Evolutionary conservation across 1,140 invertebrate species (phyloP).

Genomic region (Neodiprion pinetum): DNA sequence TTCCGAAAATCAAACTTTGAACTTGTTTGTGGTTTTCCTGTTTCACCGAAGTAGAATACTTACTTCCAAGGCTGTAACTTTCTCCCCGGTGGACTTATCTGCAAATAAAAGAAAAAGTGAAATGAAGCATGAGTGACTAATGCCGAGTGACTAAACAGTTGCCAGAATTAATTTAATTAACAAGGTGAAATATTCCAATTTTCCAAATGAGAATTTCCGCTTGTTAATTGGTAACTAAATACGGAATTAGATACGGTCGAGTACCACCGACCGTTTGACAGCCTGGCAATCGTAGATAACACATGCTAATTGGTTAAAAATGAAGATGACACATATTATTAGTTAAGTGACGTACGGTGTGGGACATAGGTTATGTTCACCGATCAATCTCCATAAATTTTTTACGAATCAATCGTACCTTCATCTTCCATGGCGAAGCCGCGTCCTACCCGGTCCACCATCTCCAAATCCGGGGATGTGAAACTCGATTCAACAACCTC

Average conservation of each 20-base stretch:
- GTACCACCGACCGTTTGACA: too few species aligned
- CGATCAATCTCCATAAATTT: background rate
- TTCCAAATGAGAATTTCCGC: too few species aligned
- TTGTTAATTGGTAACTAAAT: too few species aligned
- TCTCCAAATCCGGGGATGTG: constrained; percentile 36
- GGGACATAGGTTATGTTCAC: background rate
- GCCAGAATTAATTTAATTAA: background rate
- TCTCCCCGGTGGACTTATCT: constrained; percentile 58
- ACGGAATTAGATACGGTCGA: too few species aligned
- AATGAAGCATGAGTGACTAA: background rate
- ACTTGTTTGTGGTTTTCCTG: too few species aligned
- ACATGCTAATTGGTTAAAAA: too few species aligned
- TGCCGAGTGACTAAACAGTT: constrained; percentile 5
- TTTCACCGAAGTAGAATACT: constrained; percentile 35
- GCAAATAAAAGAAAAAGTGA: constrained; percentile 36
- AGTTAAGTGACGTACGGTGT: background rate
- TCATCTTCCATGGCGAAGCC: constrained; percentile 58
- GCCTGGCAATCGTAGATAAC: too few species aligned
- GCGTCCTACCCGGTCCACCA: constrained; percentile 42
- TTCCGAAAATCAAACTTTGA: too few species aligned
- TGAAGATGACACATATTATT: too few species aligned
- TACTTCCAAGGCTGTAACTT: constrained; percentile 52
- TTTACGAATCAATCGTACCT: constrained; percentile 44
- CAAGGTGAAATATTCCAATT: too few species aligned
- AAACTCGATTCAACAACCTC: constrained; percentile 65